phyloP scores from a whole-genome alignment of 1,140 invertebrate species.

The Drosophila asahinai region DNA sequence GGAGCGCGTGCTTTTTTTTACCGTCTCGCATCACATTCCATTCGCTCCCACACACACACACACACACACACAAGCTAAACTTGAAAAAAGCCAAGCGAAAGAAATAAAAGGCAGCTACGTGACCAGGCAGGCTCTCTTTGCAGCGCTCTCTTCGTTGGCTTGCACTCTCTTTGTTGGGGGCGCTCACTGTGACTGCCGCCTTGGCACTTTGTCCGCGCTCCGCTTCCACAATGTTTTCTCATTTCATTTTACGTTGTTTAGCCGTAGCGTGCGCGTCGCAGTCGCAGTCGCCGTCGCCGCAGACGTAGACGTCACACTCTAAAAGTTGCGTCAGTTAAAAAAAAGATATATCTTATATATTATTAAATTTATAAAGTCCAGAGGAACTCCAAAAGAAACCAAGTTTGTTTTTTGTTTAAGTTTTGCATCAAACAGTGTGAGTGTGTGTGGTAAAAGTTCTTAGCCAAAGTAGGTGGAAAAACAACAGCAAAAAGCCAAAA shows the following conservation, averaged over 20 bases:
- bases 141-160: conserved; percentile 12
- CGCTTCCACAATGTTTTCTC: conserved; percentile 48
- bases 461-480: not conserved
- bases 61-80: conserved; percentile 6
- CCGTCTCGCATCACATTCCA: conserved; percentile 30
- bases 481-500: conserved; percentile 9
- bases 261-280: conserved; percentile 75
- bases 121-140: conserved; percentile 16
- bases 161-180: conserved; percentile 3
- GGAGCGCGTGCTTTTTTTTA: conserved; percentile 51
- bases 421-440: conserved; percentile 15
- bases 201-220: conserved; percentile 65
- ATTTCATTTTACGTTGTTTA: conserved; percentile 76
- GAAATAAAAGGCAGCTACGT: conserved; percentile 19
- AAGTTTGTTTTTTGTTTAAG: conserved; percentile 37
- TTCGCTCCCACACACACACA: conserved; percentile 32
- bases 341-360: conserved; percentile 17
- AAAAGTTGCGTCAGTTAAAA: conserved; percentile 73
- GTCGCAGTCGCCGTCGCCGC: conserved; percentile 48
- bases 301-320: conserved; percentile 71
- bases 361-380: conserved; percentile 23
- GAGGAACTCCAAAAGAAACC: not conserved
- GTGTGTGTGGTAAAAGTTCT: not conserved
- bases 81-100: conserved; percentile 15
- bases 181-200: conserved; percentile 11